phyloP scores from a whole-genome alignment of 2,888 invertebrate species.

The Amiota mariae region DNA sequence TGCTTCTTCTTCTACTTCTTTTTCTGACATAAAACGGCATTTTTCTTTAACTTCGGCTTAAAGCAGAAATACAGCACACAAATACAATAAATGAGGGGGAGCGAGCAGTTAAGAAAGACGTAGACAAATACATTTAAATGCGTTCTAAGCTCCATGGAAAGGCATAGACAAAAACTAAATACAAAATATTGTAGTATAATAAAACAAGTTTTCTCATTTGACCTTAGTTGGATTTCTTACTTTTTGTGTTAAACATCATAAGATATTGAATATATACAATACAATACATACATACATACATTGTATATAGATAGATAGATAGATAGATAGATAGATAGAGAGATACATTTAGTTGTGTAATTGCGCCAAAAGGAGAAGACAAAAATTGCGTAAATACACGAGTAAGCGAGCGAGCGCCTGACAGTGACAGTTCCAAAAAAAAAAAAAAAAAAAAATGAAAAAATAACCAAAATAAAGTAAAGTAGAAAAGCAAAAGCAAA shows the following conservation, averaged over 20 bases:
- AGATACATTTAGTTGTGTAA: background rate
- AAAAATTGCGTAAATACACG: background rate
- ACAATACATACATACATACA: background rate
- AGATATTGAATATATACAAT: too few relatives aligned
- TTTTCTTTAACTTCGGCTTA: slow-evolving; percentile 16
- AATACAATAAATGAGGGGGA: too few relatives aligned
- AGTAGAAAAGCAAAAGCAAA: too few relatives aligned
- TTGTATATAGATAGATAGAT: background rate
- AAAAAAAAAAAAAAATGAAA: background rate
- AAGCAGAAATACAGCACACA: too few relatives aligned
- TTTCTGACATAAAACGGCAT: background rate
- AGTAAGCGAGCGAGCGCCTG: slow-evolving; percentile 6
- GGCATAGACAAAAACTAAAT: slow-evolving; percentile 6
- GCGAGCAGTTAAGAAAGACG: too few relatives aligned
- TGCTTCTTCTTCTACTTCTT: slow-evolving; percentile 6
- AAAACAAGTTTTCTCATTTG: slow-evolving; percentile 19
- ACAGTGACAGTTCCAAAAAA: slow-evolving; percentile 9
- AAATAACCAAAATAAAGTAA: too few relatives aligned
- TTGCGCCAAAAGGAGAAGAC: background rate
- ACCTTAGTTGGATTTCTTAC: background rate
- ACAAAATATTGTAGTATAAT: background rate
- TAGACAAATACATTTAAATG: slow-evolving; percentile 27
- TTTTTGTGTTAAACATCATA: background rate
- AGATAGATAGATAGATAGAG: too few relatives aligned
- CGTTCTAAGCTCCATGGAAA: slow-evolving; percentile 11